phyloP scores from a whole-genome alignment of 2,797 vertebrate genomes.

The Poecilia gillii region DNA sequence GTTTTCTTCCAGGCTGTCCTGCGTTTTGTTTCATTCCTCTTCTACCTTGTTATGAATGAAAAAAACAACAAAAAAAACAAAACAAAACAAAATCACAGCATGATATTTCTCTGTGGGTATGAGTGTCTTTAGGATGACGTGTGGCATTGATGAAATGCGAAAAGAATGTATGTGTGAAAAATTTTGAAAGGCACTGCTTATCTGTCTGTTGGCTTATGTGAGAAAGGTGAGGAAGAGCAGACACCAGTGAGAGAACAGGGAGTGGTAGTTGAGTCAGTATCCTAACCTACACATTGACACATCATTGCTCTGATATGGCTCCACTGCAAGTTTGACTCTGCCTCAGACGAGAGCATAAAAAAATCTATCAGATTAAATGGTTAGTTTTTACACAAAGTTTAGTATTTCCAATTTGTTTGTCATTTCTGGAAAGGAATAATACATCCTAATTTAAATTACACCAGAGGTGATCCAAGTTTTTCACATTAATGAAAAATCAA shows the following conservation, averaged over 20 bases:
- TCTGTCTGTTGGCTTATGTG: constrained; percentile 7
- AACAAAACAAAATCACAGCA: neutral
- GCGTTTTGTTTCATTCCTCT: too few species aligned
- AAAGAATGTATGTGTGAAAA: neutral
- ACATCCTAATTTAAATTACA: neutral
- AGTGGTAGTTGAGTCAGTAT: constrained; percentile 69
- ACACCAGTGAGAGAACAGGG: constrained; percentile 44
- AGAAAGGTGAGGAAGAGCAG: neutral
- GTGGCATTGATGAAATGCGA: neutral
- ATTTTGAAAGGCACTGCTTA: neutral
- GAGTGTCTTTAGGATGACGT: neutral
- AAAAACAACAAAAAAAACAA: too few species aligned
- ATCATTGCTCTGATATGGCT: constrained; percentile 29
- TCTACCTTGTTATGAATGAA: too few species aligned
- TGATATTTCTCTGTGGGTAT: neutral
- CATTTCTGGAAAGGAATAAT: neutral
- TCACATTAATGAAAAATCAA: neutral
- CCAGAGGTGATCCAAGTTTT: neutral
- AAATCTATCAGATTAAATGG: neutral
- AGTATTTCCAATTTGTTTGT: neutral
- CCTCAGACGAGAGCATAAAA: constrained; percentile 6
- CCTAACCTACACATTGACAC: constrained; percentile 48
- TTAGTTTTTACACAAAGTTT: neutral
- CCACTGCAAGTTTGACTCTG: constrained; percentile 29
- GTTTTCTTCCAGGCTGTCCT: too few species aligned